These are phyloP conservation scores for Dichetophora obliterata DNA, from an alignment of 2,888 invertebrate genomes.

Conservation along the genomic window DNA sequence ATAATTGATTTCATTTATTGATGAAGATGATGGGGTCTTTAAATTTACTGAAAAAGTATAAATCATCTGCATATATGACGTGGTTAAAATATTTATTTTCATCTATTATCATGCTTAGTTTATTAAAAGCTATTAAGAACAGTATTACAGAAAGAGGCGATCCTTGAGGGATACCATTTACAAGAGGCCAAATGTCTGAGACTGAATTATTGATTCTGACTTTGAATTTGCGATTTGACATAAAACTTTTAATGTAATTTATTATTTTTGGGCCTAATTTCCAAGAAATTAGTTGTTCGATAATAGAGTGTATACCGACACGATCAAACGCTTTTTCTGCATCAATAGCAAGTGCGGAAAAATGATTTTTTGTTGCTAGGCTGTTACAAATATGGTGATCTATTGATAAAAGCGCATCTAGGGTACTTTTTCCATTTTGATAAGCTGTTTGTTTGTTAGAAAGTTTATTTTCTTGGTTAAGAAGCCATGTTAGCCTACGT, in stretches of 20 bases:
- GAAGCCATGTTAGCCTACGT: constrained; percentile 3
- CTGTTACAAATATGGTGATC: neutral
- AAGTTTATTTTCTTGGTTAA: neutral
- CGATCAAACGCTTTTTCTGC: neutral
- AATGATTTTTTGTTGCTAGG: neutral
- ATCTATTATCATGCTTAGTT: constrained; percentile 2
- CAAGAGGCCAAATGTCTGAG: constrained; percentile 7
- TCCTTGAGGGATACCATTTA: constrained; percentile 1
- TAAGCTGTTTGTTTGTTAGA: neutral
- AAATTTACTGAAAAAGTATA: neutral
- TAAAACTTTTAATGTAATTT: neutral
- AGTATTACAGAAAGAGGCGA: constrained; percentile 6
- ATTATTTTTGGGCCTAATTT: neutral
- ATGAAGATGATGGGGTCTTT: neutral
- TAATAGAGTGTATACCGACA: neutral
- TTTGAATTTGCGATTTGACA: too few relatives aligned
- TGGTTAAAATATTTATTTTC: neutral
- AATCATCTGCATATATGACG: constrained; percentile 17
- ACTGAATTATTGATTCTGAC: too few relatives aligned
- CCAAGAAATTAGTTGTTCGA: neutral
- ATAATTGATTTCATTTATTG: neutral
- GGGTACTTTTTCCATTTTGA: neutral
- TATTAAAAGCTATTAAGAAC: constrained; percentile 20
- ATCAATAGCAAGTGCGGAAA: neutral
- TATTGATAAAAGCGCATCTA: neutral